Evolutionary conservation across 2,888 invertebrate species (phyloP).

Genomic region (Perizoma affinitatum): DNA sequence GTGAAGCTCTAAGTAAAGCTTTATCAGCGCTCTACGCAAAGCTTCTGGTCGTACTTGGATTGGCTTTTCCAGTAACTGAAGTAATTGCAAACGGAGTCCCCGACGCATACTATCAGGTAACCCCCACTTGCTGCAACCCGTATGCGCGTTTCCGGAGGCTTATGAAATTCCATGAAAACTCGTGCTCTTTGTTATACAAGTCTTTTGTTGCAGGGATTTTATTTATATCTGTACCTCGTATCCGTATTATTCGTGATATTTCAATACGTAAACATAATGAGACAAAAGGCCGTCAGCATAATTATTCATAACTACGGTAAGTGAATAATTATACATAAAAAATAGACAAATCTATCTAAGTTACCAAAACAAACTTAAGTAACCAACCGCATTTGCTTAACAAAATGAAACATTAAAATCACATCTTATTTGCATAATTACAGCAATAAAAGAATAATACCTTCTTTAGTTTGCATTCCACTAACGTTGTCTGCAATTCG

Average conservation of each 20-base stretch:
- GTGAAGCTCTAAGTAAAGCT: slow-evolving; percentile 89
- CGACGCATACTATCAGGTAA: slow-evolving; percentile 89
- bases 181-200: no score
- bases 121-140: background rate
- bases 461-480: slow-evolving; percentile 75
- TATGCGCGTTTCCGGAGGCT: background rate
- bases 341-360: slow-evolving; percentile 36
- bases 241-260: slow-evolving; percentile 91
- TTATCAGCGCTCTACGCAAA: slow-evolving; percentile 94
- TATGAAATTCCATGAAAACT: background rate
- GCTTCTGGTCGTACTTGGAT: slow-evolving; percentile 91
- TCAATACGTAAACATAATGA: slow-evolving; percentile 87
- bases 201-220: slow-evolving; percentile 87
- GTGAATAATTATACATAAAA: slow-evolving; percentile 37
- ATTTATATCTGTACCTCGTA: slow-evolving; percentile 90
- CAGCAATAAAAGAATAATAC: slow-evolving; percentile 70
- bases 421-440: slow-evolving; percentile 82
- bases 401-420: slow-evolving; percentile 83
- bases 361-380: slow-evolving; percentile 50
- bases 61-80: slow-evolving; percentile 94
- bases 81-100: slow-evolving; percentile 91
- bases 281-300: slow-evolving; percentile 85
- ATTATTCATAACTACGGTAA: slow-evolving; percentile 82
- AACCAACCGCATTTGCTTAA: slow-evolving; percentile 79
- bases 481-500: slow-evolving; percentile 66